Evolutionary conservation across 2,113 vertebrate species (phyloP).

Genomic region (Onychorhynchus coronatus): DNA sequence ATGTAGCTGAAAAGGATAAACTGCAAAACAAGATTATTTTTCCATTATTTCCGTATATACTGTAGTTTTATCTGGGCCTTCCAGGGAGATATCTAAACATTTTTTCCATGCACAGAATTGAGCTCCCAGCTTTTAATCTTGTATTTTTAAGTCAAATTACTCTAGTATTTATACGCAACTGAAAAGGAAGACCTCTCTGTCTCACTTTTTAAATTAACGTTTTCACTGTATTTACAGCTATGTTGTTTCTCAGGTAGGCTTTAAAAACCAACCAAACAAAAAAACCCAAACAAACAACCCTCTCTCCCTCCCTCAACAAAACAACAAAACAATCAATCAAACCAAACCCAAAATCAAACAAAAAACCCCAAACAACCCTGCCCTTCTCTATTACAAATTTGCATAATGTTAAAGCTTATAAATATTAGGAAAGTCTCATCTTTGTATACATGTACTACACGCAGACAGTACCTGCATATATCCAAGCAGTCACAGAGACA

Average conservation of each 20-base stretch:
- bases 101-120: background rate
- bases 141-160: background rate
- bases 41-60: background rate
- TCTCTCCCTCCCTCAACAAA: background rate
- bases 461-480: fast-evolving
- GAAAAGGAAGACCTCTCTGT: background rate
- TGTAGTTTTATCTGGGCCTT: background rate
- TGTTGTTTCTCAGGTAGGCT: background rate
- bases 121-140: background rate
- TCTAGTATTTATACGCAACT: background rate
- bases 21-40: background rate
- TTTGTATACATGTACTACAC: background rate
- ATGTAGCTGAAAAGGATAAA: background rate
- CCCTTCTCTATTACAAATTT: background rate
- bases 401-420: background rate
- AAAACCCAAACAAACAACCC: background rate
- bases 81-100: background rate
- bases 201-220: background rate
- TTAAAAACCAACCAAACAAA: background rate
- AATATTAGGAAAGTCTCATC: background rate
- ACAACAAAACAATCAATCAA: background rate
- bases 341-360: background rate
- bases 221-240: background rate
- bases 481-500: background rate
- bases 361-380: background rate